Conservation (phyloP, 1,140 invertebrate species). For the Heliconius eleuchia region DNA sequence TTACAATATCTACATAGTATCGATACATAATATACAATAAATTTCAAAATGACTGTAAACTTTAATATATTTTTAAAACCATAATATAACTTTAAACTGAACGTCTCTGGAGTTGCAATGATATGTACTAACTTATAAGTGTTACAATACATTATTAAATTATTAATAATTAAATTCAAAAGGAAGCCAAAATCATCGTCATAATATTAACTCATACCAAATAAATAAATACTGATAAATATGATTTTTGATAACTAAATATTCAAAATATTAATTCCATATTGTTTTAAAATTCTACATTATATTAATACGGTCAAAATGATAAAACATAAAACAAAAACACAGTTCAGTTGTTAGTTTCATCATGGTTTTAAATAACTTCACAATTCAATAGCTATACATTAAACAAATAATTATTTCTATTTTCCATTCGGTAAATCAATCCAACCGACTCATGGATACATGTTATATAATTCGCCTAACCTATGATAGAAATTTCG, state of each 20-base stretch:
- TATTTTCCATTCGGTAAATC: constrained; percentile 47
- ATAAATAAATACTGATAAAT: too few species aligned
- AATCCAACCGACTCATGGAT: constrained; percentile 56
- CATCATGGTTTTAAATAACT: constrained; percentile 53
- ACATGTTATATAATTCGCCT: constrained; percentile 75
- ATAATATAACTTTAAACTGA: constrained; percentile 31
- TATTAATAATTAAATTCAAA: constrained; percentile 6
- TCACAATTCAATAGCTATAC: constrained; percentile 48
- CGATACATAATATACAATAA: constrained; percentile 48
- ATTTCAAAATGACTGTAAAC: constrained; percentile 38
- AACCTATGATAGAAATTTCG: constrained; percentile 80
- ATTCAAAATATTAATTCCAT: constrained; percentile 13
- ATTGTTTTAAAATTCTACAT: neutral
- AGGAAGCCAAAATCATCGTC: neutral
- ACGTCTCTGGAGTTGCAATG: constrained; percentile 29
- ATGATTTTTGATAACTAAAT: neutral
- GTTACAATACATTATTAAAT: constrained; percentile 14
- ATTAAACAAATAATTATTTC: constrained; percentile 55
- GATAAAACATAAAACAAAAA: neutral
- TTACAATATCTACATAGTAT: constrained; percentile 64
- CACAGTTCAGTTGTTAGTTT: constrained; percentile 39
- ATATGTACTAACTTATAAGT: constrained; percentile 48
- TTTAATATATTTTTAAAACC: constrained; percentile 40
- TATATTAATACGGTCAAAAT: neutral
- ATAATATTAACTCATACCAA: neutral